Evolutionary conservation across 92 coral and sea anemone species (phyloP).

Genomic region (Porites divaricata): DNA sequence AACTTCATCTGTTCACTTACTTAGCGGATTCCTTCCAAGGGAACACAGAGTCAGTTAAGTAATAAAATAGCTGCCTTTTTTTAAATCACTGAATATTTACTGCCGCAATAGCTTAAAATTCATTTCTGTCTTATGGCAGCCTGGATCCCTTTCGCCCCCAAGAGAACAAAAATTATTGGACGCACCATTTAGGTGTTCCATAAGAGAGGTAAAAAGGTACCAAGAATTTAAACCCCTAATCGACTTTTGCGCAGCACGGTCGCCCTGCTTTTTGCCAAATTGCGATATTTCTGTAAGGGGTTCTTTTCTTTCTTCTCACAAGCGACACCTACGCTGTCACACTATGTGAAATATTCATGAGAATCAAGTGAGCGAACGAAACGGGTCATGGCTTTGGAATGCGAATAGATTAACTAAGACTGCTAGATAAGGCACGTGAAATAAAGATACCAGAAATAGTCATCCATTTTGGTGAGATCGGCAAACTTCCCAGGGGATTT

Average conservation of each 20-base stretch:
- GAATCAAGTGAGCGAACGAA: conserved; percentile 37
- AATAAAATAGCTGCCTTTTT: neutral
- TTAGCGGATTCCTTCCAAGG: neutral
- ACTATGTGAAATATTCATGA: conserved; percentile 41
- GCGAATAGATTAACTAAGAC: conserved; percentile 87
- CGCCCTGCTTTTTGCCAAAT: neutral
- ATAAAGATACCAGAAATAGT: conserved; percentile 29
- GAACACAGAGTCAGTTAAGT: neutral
- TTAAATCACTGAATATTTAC: neutral
- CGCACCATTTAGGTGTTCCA: neutral
- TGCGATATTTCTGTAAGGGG: neutral
- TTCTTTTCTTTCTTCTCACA: conserved; percentile 5
- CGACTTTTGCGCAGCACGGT: neutral
- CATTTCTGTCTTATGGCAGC: neutral
- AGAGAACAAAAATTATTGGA: neutral
- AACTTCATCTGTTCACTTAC: neutral
- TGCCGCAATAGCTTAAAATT: conserved; percentile 3
- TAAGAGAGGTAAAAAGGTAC: neutral
- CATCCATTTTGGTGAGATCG: conserved; percentile 20
- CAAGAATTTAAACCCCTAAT: neutral
- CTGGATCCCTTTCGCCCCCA: conserved; percentile 9
- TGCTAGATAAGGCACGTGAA: conserved; percentile 78
- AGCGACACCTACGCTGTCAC: conserved; percentile 25
- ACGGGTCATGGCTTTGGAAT: conserved; percentile 79
- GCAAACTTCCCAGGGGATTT: conserved; percentile 21